Percentiles rank a stretch among this genome's conserved stretches.
These are phyloP conservation scores for Moxostoma hubbsi DNA, from an alignment of 2,797 vertebrate species.

Conservation along the genomic window DNA sequence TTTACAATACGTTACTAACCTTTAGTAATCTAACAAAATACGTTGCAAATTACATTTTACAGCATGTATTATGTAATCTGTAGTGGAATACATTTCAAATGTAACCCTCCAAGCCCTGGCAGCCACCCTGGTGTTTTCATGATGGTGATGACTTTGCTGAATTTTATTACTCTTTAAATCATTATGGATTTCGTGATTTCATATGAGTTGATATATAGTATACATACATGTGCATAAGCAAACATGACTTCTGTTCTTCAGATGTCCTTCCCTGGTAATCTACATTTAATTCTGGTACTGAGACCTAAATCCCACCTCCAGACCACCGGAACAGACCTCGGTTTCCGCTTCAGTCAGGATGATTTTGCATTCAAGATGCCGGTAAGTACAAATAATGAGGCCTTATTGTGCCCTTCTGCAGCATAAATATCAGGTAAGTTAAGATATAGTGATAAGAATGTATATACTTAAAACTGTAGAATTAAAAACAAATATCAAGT, in stretches of 20 bases:
- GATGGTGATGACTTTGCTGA: background rate
- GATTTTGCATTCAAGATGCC: conserved; percentile 95
- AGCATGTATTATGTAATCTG: no score
- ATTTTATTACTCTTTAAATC: background rate
- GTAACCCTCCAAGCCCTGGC: no score
- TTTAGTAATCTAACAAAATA: no score
- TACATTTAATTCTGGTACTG: background rate
- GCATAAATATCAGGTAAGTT: background rate
- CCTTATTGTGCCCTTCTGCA: no score
- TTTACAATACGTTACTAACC: no score
- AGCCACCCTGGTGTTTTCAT: background rate
- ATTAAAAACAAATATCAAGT: background rate
- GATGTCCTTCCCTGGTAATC: conserved; percentile 92
- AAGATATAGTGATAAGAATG: background rate
- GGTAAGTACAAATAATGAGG: conserved; percentile 69
- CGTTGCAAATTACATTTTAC: no score
- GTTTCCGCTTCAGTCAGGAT: conserved; percentile 94
- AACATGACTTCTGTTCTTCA: conserved; percentile 58
- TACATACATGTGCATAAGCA: background rate
- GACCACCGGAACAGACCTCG: conserved; percentile 85
- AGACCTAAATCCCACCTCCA: background rate
- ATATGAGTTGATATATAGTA: background rate
- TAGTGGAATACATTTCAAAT: no score
- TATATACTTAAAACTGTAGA: background rate
- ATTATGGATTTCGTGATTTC: background rate